Evolutionary conservation across 2,888 invertebrate genomes (phyloP).

Genomic region (Ichneumoninae sp.): DNA sequence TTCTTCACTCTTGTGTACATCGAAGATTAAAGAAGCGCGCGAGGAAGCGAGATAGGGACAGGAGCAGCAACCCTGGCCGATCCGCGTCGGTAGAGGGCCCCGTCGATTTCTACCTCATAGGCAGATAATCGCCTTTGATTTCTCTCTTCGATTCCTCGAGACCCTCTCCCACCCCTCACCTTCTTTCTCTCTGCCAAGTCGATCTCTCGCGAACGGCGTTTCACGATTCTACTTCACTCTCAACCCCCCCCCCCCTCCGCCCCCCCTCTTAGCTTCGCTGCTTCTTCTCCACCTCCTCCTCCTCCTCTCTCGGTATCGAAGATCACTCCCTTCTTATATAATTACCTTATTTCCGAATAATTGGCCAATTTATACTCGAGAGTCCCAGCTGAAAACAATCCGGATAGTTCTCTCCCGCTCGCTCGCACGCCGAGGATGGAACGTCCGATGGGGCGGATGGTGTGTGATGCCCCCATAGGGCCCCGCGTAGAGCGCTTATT

Average conservation of each 20-base stretch:
- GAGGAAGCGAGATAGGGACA: conserved; percentile 49
- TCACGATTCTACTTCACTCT: conserved; percentile 62
- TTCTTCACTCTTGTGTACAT: conserved; percentile 34
- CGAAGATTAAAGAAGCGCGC: conserved; percentile 35
- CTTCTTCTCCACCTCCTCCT: conserved; percentile 80
- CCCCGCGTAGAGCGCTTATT: conserved; percentile 83
- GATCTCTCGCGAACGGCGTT: conserved; percentile 60
- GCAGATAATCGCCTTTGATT: conserved; percentile 84
- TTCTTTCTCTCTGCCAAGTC: conserved; percentile 32
- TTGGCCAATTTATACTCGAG: conserved; percentile 84
- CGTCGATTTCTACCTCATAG: conserved; percentile 83
- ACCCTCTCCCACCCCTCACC: conserved; percentile 58
- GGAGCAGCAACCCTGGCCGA: conserved; percentile 57
- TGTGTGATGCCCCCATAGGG: conserved; percentile 78
- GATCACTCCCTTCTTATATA: conserved; percentile 84
- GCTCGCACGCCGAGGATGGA: conserved; percentile 65
- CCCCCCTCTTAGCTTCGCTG: conserved; percentile 24
- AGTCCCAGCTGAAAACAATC: conserved; percentile 84
- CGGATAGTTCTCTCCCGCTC: conserved; percentile 70
- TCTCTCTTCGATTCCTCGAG: conserved; percentile 83
- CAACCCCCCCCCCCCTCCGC: conserved; percentile 19
- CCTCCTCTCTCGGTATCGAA: conserved; percentile 78
- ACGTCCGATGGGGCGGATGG: conserved; percentile 71
- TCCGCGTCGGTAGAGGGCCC: conserved; percentile 66
- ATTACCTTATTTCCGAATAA: conserved; percentile 84